A percentile compares a stretch with the other conserved stretches of the same genome.
Evolutionary conservation across 2,113 vertebrate species (phyloP).

Genomic region (Donacobius atricapilla): DNA sequence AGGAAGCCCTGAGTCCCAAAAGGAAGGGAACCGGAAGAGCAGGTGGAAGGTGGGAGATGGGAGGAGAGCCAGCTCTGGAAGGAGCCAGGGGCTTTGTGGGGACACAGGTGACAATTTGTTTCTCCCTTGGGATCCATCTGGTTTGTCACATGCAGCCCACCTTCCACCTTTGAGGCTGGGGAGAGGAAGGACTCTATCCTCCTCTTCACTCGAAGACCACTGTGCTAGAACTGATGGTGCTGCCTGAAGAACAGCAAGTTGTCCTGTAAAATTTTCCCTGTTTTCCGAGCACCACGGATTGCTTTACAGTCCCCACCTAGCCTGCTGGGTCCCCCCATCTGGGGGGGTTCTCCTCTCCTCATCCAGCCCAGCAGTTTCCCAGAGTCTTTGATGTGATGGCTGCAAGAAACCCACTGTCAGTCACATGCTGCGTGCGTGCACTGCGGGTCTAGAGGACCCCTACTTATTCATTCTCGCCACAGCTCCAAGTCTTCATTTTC

Average conservation of each 20-base stretch:
- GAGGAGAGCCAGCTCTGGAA: background rate
- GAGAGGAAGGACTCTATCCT: background rate
- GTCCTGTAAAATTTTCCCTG: background rate
- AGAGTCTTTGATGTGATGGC: background rate
- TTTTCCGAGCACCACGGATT: fast-evolving
- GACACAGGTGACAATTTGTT: fast-evolving
- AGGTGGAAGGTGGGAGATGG: background rate
- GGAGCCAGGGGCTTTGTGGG: background rate
- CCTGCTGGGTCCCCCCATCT: fast-evolving
- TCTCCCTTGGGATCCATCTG: background rate
- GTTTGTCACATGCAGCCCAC: fast-evolving
- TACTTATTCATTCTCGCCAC: slow-evolving; percentile 27
- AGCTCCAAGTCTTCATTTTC: slow-evolving; percentile 40
- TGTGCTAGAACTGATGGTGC: fast-evolving
- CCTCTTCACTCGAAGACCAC: fast-evolving
- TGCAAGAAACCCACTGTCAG: slow-evolving; percentile 11
- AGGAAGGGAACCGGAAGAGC: fast-evolving
- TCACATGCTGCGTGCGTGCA: fast-evolving
- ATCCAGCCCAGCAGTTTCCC: background rate
- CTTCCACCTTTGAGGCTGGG: background rate
- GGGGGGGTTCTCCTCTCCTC: background rate
- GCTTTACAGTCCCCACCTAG: background rate
- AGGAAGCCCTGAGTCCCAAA: background rate
- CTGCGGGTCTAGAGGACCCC: background rate
- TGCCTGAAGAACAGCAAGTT: fast-evolving